Conservation (phyloP, 2,113 vertebrate genomes). For the Otus sunia region DNA sequence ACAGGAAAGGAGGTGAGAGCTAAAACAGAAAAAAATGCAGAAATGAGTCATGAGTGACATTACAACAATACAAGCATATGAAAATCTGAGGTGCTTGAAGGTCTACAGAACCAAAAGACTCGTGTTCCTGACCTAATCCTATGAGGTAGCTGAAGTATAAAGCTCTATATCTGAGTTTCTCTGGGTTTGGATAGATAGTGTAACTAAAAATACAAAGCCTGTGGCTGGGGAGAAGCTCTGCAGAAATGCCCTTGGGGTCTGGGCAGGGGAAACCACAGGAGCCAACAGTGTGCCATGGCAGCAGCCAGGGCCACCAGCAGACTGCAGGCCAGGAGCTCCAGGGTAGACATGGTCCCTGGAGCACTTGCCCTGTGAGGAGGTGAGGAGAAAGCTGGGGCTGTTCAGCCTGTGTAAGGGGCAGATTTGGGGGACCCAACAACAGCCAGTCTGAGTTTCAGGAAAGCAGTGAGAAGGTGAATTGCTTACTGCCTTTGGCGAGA, state of each 20-base stretch:
- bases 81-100: background rate
- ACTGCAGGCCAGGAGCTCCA: background rate
- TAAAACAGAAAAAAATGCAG: background rate
- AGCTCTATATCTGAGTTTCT: background rate
- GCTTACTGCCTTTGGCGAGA: rapidly evolving
- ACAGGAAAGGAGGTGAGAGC: background rate
- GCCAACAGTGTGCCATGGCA: background rate
- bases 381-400: background rate
- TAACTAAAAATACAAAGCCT: background rate
- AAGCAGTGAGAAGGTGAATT: background rate
- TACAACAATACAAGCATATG: background rate
- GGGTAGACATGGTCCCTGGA: background rate
- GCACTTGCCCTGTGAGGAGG: too few species aligned
- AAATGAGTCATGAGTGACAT: background rate
- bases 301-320: background rate
- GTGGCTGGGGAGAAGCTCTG: background rate
- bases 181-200: background rate
- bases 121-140: background rate
- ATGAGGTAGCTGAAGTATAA: background rate
- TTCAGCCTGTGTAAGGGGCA: background rate
- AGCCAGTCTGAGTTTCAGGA: background rate
- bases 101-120: background rate
- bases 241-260: background rate
- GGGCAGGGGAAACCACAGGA: background rate
- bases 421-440: background rate